Percentiles rank a stretch among this genome's conserved stretches.
These are phyloP conservation scores for Acropternis orthonyx DNA, from an alignment of 2,797 vertebrate species.

Conservation along the genomic window DNA sequence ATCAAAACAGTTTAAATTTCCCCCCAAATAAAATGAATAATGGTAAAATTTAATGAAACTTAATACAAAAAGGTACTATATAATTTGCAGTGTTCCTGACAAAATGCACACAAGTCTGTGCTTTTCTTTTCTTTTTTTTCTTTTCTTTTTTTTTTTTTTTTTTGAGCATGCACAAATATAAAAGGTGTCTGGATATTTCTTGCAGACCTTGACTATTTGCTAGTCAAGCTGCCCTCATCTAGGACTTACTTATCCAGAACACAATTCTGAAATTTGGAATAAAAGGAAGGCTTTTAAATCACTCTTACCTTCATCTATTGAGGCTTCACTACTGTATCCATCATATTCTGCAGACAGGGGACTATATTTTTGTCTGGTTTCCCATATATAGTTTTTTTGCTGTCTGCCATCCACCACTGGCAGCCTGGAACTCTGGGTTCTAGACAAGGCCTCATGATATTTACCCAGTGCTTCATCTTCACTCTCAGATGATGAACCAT, in stretches of 20 bases:
- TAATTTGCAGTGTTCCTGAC: not conserved
- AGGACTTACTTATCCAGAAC: constrained; percentile 2
- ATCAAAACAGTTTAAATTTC: not conserved
- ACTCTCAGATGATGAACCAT: constrained; percentile 93
- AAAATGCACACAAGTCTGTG: not conserved
- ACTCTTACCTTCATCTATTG: constrained; percentile 89
- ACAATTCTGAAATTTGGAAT: constrained; percentile 30
- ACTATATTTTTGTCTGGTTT: constrained; percentile 92
- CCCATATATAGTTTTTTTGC: constrained; percentile 88
- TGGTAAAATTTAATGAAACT: not conserved
- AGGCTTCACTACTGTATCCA: constrained; percentile 95
- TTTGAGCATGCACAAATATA: constrained; percentile 29
- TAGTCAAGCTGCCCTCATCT: not conserved
- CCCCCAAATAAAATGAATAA: not conserved
- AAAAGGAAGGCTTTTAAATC: constrained; percentile 60
- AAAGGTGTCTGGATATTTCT: not conserved
- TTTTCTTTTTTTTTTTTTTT: not conserved
- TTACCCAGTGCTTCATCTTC: constrained; percentile 94
- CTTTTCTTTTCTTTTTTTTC: too few species aligned
- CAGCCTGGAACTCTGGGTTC: constrained; percentile 85
- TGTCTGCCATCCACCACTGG: constrained; percentile 74
- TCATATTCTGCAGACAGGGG: constrained; percentile 89
- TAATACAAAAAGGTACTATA: not conserved
- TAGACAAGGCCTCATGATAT: constrained; percentile 92
- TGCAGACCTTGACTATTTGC: not conserved